phyloP scores from a whole-genome alignment of 2,113 vertebrate genomes.

The Gopherus flavomarginatus region DNA sequence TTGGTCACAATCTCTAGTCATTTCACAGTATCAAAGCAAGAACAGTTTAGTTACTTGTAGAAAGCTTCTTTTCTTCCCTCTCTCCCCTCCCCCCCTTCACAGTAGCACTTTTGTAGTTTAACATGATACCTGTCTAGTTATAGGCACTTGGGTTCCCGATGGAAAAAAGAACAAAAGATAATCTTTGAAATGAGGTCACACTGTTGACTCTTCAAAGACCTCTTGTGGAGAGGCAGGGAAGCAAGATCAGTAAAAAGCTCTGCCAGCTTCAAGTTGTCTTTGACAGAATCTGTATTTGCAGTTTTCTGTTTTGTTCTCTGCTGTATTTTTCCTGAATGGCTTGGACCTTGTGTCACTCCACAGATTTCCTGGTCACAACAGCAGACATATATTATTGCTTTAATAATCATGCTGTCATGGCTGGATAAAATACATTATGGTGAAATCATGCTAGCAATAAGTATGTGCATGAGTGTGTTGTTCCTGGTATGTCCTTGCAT shows the following conservation, averaged over 20 bases:
- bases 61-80: neutral
- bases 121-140: neutral
- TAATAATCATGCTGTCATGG: neutral
- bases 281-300: conserved; percentile 9
- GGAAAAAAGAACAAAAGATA: conserved; percentile 36
- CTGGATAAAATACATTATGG: neutral
- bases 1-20: neutral
- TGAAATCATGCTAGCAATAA: neutral
- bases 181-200: neutral
- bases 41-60: conserved; percentile 10
- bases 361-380: conserved; percentile 1
- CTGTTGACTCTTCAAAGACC: conserved; percentile 4
- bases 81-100: neutral
- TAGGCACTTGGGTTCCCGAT: neutral
- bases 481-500: neutral
- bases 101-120: conserved; percentile 2
- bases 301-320: neutral
- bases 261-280: neutral
- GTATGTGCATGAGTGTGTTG: neutral
- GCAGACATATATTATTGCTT: neutral
- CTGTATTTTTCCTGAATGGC: neutral
- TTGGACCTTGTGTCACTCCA: neutral
- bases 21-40: neutral
- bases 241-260: neutral
- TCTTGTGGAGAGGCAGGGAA: conserved; percentile 19